phyloP scores from a whole-genome alignment of 35 echinoderm and acorn worm genomes.

The Eucidaris tribuloides region DNA sequence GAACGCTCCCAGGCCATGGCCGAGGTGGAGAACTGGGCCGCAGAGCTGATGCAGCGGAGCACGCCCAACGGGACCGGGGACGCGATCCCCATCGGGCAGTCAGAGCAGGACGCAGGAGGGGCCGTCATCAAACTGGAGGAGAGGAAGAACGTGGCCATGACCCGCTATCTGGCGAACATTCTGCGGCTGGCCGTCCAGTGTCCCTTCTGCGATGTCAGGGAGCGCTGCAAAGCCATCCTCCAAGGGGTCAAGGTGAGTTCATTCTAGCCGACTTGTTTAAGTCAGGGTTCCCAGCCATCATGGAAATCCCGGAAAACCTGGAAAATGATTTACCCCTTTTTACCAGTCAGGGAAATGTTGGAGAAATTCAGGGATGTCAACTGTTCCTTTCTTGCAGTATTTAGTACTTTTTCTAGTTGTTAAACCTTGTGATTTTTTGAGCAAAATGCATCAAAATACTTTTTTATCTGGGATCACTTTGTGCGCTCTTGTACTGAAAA shows the following conservation, averaged over 20 bases:
- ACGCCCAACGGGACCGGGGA: not conserved
- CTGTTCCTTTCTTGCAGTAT: no score
- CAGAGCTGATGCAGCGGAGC: not conserved
- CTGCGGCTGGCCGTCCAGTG: slow-evolving; percentile 21
- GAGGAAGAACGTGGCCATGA: slow-evolving; percentile 12
- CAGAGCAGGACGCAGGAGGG: not conserved
- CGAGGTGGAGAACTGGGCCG: not conserved
- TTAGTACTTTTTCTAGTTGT: no score
- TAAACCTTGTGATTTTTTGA: no score
- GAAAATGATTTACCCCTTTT: no score
- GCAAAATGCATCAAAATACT: no score
- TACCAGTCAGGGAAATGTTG: no score
- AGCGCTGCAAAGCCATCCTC: slow-evolving; percentile 19
- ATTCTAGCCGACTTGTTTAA: not conserved
- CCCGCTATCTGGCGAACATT: slow-evolving; percentile 12
- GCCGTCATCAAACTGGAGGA: not conserved
- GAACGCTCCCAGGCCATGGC: not conserved
- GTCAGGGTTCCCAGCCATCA: no score
- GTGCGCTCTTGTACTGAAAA: no score
- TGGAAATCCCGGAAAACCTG: no score
- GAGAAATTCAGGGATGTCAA: no score
- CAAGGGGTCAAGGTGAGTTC: slow-evolving; percentile 6
- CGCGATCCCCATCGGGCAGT: not conserved
- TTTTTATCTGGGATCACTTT: no score
- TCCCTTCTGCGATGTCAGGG: slow-evolving; percentile 4